Evolutionary conservation across 2,797 vertebrate genomes (phyloP).

Genomic region (Alosa sapidissima): DNA sequence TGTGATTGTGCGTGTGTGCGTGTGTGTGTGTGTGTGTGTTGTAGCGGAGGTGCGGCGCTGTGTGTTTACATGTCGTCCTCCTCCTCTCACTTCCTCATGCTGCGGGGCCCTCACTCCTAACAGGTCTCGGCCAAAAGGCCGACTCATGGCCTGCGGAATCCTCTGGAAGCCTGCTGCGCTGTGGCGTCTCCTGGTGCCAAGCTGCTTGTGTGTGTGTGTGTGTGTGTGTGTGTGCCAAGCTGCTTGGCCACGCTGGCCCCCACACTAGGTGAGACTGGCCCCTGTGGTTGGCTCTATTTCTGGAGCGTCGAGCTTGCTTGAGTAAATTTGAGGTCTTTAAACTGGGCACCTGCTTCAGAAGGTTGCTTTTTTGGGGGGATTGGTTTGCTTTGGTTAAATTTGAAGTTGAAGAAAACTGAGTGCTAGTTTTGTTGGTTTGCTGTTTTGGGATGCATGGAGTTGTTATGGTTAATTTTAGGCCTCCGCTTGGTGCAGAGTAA

Average conservation of each 20-base stretch:
- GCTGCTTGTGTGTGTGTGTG: not conserved
- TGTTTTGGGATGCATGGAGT: not conserved
- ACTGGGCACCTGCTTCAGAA: not conserved
- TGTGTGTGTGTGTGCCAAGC: not conserved
- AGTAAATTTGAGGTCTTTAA: not conserved
- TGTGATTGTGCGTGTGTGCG: not conserved
- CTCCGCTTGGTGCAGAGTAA: not conserved
- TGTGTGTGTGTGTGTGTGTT: not conserved
- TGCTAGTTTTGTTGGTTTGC: not conserved
- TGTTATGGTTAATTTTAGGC: not conserved
- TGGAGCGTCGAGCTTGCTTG: not conserved
- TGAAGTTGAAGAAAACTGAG: not conserved
- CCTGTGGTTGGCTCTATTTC: not conserved
- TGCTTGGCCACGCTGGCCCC: too few relatives aligned
- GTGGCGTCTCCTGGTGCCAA: not conserved
- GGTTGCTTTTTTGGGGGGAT: not conserved
- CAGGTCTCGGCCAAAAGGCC: too few relatives aligned
- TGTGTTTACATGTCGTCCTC: not conserved
- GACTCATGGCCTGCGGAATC: too few relatives aligned
- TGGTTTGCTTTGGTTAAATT: too few relatives aligned
- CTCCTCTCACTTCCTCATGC: not conserved
- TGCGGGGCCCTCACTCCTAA: not conserved
- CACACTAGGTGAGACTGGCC: not conserved
- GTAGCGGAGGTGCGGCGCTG: not conserved
- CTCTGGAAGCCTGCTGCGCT: not conserved